Base-by-base conservation (phyloP, 2,797 vertebrate genomes). In the Coranthus polyacanthus region DNA sequence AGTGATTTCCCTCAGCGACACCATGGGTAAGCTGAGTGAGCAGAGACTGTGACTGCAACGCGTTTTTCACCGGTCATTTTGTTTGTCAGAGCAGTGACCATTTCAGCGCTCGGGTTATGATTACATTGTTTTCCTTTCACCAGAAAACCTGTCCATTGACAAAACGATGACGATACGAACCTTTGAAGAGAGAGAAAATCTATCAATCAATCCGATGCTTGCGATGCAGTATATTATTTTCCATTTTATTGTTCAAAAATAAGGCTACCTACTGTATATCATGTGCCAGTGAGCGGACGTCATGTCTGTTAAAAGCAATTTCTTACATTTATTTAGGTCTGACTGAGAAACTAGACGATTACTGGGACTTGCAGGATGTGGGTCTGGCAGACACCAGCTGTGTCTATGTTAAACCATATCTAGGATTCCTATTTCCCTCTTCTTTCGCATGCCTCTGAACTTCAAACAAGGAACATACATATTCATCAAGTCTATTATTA, bases 401-500 rank as follows among this genome's bases (percentile, higher is more conserved):
- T 78, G 67, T 71, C 56, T 51, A 6, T 61, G 38, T 65, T 17
- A 78, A 68, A 45, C n/a, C 53, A 16, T 42, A 39, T 67, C 79
- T 69, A 65, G 62, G 18, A 78, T 88, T 73, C 38, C 44, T 44
- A 39, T 59, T 69, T 44, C 80, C 79, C 74, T 63, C 39, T 62
- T 62, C 56, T 69, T 62, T 71, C 66, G 61, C 65, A 42, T 81
- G 76, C 77, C 51, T 77, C 74, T 89, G 73, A 88, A 88, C 82
- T 91, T 91, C 75, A 89, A 90, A 88, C 75, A 83, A 77, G 75
- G 55, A 41, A 3, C 90, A 92, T 92, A 85, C 85, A 92, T 94
- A 92, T 93, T 91, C 89, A 92, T 92, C 67, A 59, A 55, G 78
- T 88, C 90, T 93, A 90, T 93, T 92, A 88, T 88, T 88, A 92